Evolutionary conservation across 2,113 vertebrate species (phyloP), one percentile per base, ranked within the genome.

Genomic region (Xiphorhynchus elegans): DNA sequence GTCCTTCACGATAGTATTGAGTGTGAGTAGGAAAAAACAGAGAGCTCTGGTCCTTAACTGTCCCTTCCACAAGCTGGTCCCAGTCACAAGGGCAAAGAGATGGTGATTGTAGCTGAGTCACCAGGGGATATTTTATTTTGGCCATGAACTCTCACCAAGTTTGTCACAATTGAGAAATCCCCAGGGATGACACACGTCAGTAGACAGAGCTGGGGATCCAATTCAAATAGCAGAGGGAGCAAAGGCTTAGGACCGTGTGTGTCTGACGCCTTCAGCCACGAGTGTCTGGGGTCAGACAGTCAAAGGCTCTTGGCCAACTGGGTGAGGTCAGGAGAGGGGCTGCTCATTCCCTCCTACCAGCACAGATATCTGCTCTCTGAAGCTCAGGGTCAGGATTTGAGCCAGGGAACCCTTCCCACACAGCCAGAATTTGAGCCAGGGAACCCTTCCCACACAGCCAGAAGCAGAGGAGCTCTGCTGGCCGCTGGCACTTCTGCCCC

Each of bases 151-250:
- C 50, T 94, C 50, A 87, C 88, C 20, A 2, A 95, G 75, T 85
- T 77, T 70, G 59, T 73, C 13, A 33, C 1, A 7, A 67, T 25
- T 62, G 93, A 73, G 93, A 96, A 91, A 87, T 64, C 33, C 20
- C 70, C 6, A 4, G 46, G 55, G 70, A 66, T 83, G 62, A 39
- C 20, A 9, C 13, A 58, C 0, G 9, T 72, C 78, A 82, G 33
- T 2, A 31, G 28, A 19, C 2, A 3, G 85, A 37, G 63, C 63
- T 31, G 59, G 72, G 50, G 17, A 75, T 75, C 74, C 89, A 82
- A 11, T 29, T 47, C 63, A 85, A 79, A 95, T 76, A 80, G 78
- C 84, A 85, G 67, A 79, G 78, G 75, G 95, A 87, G 70, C 90
- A 94, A 85, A 93, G 76, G 59, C 50, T 70, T 24, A 16, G 88